Base-by-base conservation (phyloP, 2,113 vertebrate genomes). In the Pangasianodon hypophthalmus region DNA sequence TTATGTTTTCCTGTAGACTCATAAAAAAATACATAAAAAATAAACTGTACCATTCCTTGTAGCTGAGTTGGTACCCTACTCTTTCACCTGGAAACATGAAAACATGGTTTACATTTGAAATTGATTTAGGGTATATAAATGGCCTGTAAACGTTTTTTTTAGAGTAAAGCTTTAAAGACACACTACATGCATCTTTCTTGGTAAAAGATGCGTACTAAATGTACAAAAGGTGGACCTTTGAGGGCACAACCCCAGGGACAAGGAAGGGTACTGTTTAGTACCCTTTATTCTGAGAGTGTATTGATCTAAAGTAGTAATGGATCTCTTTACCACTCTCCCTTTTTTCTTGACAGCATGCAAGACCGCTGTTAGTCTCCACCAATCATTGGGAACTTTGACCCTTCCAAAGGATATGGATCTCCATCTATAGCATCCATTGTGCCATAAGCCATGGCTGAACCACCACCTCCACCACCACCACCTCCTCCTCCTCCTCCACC, bases 361-460 rank as follows among this genome's bases (percentile, higher is more conserved):
- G 10, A 44, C 21, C 46, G 2, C 41, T 44, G 18, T 41, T 37
- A 37, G 67, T n/a, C 29, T 54, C 29, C 50, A 16, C n/a, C 18
- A 56, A 56, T 82, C 13, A 19, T 37, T 37, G 16, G 60, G 7
- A 71, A 29, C 62, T 50, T 71, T 52, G 85, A 26, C 11, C 32
- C 32, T 54, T 46, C 2, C n/a, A 0, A 52, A 82, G 9, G 44
- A 81, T 24, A 86, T 69, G 58, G 50, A 81, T 19, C 48, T 81
- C 21, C 18, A n/a, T 58, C 7, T 46, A 46, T 86, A 90, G 29
- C 79, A 64, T 75, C 54, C 67, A 19, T 37, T 85, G 50, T 85
- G 81, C 46, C 62, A 73, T 24, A 52, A 86, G 80, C 90, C 82
- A 94, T 84, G 84, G 90, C 81, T 44, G 79, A 88, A n/a, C 82